These are phyloP conservation scores for Clanis bilineata DNA, from an alignment of 2,888 invertebrate genomes.

Conservation along the genomic window DNA sequence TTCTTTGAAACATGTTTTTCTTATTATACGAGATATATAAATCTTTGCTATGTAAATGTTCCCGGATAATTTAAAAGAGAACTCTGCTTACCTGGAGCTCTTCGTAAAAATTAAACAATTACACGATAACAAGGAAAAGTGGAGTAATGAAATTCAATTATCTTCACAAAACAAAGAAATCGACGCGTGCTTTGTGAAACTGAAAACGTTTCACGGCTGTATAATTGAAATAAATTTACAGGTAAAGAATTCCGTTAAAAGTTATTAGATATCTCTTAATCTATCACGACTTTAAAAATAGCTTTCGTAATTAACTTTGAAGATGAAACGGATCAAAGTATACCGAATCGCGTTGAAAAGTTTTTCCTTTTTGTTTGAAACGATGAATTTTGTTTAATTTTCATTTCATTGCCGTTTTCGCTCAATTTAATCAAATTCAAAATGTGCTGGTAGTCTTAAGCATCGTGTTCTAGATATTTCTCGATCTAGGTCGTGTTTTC, in stretches of 20 bases:
- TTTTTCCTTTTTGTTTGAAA: conserved; percentile 25
- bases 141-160: neutral
- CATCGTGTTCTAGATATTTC: conserved; percentile 17
- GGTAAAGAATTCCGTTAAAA: conserved; percentile 7
- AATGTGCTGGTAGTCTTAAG: conserved; percentile 24
- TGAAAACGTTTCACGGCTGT: neutral
- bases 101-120: neutral
- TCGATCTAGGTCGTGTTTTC: conserved; percentile 18
- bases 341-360: conserved; percentile 9
- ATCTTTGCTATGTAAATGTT: neutral
- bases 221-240: neutral
- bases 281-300: conserved; percentile 15
- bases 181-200: conserved; percentile 7
- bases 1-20: neutral
- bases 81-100: neutral
- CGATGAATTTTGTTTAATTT: conserved; percentile 44
- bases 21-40: neutral
- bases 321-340: conserved; percentile 30
- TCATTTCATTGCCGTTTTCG: conserved; percentile 40
- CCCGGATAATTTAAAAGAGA: neutral
- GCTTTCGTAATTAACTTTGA: conserved; percentile 28
- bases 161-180: neutral
- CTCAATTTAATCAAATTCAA: conserved; percentile 38
- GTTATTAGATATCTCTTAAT: conserved; percentile 8
- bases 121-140: neutral